Evolutionary conservation across 2,113 vertebrate genomes (phyloP).

Genomic region (Plotosus lineatus): DNA sequence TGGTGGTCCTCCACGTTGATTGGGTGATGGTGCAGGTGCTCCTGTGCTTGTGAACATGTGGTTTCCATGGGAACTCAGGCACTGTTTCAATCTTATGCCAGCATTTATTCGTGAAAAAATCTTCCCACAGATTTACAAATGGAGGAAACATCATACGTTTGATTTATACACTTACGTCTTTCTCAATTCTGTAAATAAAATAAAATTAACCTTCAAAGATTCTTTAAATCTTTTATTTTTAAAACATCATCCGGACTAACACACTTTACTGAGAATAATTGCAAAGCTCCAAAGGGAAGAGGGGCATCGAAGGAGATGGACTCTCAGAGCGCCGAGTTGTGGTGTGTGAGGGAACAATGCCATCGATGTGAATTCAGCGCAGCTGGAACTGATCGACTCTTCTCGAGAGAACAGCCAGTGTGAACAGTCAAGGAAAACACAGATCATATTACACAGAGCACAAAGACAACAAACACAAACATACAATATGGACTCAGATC

Average conservation of each 20-base stretch:
- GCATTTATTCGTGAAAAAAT: no score
- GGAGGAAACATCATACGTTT: constrained; percentile 9
- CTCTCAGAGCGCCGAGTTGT: background rate
- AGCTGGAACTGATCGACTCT: constrained; percentile 75
- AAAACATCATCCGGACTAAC: constrained; percentile 26
- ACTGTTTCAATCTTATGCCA: no score
- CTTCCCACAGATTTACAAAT: constrained; percentile 51
- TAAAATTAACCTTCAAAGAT: constrained; percentile 43
- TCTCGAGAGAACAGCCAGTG: constrained; percentile 83
- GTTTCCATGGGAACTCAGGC: background rate
- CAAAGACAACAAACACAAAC: background rate
- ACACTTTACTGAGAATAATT: background rate
- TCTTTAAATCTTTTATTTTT: constrained; percentile 15
- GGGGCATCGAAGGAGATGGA: background rate
- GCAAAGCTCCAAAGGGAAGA: background rate
- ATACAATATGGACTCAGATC: background rate
- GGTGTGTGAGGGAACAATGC: background rate
- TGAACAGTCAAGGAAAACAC: constrained; percentile 75
- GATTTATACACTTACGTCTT: constrained; percentile 16
- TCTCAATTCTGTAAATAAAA: no score
- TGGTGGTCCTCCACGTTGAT: no score
- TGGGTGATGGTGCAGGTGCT: background rate
- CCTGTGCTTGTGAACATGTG: no score
- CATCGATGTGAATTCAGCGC: constrained; percentile 62
- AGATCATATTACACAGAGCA: background rate